These are phyloP conservation scores for Stigmatopora argus DNA, from an alignment of 2,113 vertebrate species.

Conservation along the genomic window DNA sequence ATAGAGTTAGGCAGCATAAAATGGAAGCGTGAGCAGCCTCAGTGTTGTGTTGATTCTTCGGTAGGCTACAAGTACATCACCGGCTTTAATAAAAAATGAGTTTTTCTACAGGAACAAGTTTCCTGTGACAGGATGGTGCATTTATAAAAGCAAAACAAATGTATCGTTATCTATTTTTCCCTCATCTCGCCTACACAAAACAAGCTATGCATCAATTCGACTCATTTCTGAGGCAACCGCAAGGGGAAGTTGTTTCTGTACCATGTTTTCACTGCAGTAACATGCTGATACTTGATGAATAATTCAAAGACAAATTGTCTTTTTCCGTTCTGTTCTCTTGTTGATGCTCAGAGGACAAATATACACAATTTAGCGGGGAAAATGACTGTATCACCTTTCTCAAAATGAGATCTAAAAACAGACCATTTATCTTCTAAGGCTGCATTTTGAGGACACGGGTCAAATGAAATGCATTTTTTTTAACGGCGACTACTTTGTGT, in stretches of 20 bases:
- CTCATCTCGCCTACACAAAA: neutral
- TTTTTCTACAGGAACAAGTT: neutral
- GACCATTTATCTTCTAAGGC: neutral
- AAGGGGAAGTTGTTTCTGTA: slow-evolving; percentile 3
- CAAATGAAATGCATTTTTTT: neutral
- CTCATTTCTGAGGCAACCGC: neutral
- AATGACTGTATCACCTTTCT: neutral
- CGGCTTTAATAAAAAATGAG: slow-evolving; percentile 9
- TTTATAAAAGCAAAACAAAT: neutral
- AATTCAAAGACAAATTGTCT: slow-evolving; percentile 4
- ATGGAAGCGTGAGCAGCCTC: slow-evolving; percentile 3
- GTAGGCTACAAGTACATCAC: slow-evolving; percentile 9
- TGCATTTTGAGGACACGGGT: neutral
- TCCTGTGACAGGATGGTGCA: neutral
- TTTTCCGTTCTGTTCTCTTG: neutral
- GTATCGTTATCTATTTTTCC: neutral
- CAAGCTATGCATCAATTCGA: slow-evolving; percentile 1
- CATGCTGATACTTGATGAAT: slow-evolving; percentile 6
- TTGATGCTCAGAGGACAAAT: neutral
- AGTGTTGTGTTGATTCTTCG: slow-evolving; percentile 14
- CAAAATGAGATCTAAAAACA: neutral
- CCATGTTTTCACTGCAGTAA: slow-evolving; percentile 1
- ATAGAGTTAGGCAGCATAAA: neutral
- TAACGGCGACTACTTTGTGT: neutral
- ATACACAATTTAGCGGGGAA: neutral